phyloP scores from a whole-genome alignment of 2,888 invertebrate genomes.

The Euproctis similis region DNA sequence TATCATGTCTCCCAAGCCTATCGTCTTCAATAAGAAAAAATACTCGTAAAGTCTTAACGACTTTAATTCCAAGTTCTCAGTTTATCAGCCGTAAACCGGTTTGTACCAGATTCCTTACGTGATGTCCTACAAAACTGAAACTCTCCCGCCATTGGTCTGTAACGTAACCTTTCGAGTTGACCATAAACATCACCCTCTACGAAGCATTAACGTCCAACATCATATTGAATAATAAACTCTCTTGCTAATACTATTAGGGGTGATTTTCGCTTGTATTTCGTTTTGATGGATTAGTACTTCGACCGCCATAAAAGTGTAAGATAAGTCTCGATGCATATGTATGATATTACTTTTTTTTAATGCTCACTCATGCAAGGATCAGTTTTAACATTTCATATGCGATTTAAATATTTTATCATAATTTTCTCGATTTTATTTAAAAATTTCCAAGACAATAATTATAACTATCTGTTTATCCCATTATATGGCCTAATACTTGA shows the following conservation, averaged over 20 bases:
- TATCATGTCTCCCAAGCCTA: not conserved
- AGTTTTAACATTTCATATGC: no score
- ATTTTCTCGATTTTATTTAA: no score
- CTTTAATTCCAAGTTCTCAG: constrained; percentile 8
- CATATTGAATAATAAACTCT: constrained; percentile 8
- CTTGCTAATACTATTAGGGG: not conserved
- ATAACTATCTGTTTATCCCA: no score
- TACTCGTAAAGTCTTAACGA: constrained; percentile 5
- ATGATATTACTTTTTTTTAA: constrained; percentile 21
- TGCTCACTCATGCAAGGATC: constrained; percentile 14
- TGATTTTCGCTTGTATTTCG: constrained; percentile 5
- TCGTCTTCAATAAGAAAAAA: not conserved
- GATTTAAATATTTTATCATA: no score
- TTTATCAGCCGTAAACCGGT: constrained; percentile 9
- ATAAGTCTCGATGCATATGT: constrained; percentile 25
- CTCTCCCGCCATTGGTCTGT: no score
- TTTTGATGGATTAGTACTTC: constrained; percentile 7
- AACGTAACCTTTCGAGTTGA: constrained; percentile 5
- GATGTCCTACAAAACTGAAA: constrained; percentile 8
- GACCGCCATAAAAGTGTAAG: constrained; percentile 21
- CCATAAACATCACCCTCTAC: constrained; percentile 13
- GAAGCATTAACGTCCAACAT: constrained; percentile 10
- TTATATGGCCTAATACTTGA: no score
- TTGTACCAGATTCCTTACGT: constrained; percentile 9
- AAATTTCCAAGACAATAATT: no score